Evolutionary conservation across 2,888 invertebrate genomes (phyloP).

Genomic region (Watsonalla cultraria): DNA sequence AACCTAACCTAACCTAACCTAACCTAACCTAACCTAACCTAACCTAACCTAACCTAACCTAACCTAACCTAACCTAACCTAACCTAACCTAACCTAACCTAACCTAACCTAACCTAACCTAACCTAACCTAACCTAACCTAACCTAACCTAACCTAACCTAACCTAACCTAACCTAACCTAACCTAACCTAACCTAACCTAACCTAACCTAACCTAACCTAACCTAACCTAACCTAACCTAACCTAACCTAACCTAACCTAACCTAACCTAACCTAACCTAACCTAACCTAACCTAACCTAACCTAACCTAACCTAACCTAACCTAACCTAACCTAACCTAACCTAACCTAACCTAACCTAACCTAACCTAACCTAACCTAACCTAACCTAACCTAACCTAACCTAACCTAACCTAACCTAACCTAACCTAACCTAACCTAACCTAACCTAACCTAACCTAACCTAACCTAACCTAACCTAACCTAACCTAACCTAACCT

Average conservation of each 20-base stretch:
- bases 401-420: constrained; percentile 14
- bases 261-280: constrained; percentile 8
- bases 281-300: constrained; percentile 8
- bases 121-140: constrained; percentile 11
- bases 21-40: constrained; percentile 10
- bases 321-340: constrained; percentile 12
- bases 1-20: constrained; percentile 3
- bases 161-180: constrained; percentile 11
- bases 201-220: constrained; percentile 11
- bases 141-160: constrained; percentile 11
- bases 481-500: constrained; percentile 17
- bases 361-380: constrained; percentile 12
- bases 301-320: constrained; percentile 9
- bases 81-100: constrained; percentile 11
- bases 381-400: constrained; percentile 13
- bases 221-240: constrained; percentile 10
- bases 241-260: constrained; percentile 7
- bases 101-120: constrained; percentile 13
- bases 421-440: constrained; percentile 9
- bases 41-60: constrained; percentile 11
- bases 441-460: constrained; percentile 10
- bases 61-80: constrained; percentile 10
- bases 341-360: constrained; percentile 11
- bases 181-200: constrained; percentile 11
- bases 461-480: constrained; percentile 12